Conservation (phyloP, 2,888 invertebrate genomes). For the Macrophya annulata region DNA sequence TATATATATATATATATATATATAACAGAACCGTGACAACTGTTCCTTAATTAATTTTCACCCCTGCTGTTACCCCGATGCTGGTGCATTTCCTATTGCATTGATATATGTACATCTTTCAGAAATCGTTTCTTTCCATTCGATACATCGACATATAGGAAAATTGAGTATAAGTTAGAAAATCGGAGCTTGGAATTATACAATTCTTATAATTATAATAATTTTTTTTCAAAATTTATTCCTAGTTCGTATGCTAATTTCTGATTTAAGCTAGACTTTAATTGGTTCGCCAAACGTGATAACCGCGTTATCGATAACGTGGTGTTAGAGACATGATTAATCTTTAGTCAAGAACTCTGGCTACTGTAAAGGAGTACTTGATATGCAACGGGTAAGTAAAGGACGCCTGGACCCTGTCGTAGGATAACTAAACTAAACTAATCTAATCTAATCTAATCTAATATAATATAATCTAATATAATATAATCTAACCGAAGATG, state of each 20-base stretch:
- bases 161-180: background rate
- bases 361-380: background rate
- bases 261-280: constrained; percentile 5
- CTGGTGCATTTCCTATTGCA: too few relatives aligned
- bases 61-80: background rate
- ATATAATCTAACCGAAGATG: constrained; percentile 17
- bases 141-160: background rate
- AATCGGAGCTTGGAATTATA: background rate
- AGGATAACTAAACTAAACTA: background rate
- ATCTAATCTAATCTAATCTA: background rate
- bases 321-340: background rate
- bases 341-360: constrained; percentile 13
- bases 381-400: constrained; percentile 15
- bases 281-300: constrained; percentile 16
- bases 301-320: background rate
- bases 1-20: too few relatives aligned
- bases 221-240: too few relatives aligned
- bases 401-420: constrained; percentile 14
- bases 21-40: constrained; percentile 3
- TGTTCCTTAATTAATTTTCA: constrained; percentile 34
- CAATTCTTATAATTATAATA: too few relatives aligned
- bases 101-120: background rate
- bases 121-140: background rate
- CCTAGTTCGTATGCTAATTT: too few relatives aligned
- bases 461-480: background rate